Conservation (phyloP, 1,140 invertebrate genomes). For the Capitella teleta region DNA sequence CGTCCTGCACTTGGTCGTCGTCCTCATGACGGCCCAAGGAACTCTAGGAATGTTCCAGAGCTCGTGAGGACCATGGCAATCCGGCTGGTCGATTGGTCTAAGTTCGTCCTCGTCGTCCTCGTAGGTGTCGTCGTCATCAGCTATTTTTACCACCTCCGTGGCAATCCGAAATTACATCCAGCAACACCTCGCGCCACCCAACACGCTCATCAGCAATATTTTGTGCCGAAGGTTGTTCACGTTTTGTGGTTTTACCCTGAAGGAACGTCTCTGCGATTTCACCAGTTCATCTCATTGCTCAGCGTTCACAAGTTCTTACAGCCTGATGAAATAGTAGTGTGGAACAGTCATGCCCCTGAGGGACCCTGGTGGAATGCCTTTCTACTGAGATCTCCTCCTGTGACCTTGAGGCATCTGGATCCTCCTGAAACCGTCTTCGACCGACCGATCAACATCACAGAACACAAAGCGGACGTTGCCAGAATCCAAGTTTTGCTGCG, state of each 20-base stretch:
- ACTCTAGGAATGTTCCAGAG: too few species aligned
- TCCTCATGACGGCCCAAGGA: too few species aligned
- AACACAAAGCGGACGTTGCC: slow-evolving; percentile 12
- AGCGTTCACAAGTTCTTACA: slow-evolving; percentile 3
- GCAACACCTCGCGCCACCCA: too few species aligned
- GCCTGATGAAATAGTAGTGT: slow-evolving; percentile 8
- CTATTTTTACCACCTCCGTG: too few species aligned
- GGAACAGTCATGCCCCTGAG: slow-evolving; percentile 4
- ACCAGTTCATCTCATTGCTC: slow-evolving; percentile 8
- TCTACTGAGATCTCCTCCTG: not conserved
- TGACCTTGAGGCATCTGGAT: not conserved
- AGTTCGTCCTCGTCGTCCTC: too few species aligned
- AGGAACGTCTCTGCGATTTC: slow-evolving; percentile 7
- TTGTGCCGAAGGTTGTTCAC: slow-evolving; percentile 9
- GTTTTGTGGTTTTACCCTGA: slow-evolving; percentile 11
- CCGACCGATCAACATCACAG: slow-evolving; percentile 1
- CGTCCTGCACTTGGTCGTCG: too few species aligned
- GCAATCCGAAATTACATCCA: too few species aligned
- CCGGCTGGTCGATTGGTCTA: too few species aligned
- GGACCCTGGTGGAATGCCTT: slow-evolving; percentile 11
- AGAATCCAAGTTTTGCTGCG: slow-evolving; percentile 8
- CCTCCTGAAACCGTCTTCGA: slow-evolving; percentile 3
- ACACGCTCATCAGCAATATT: too few species aligned
- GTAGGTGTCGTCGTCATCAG: too few species aligned
- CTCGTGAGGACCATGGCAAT: too few species aligned